Evolutionary conservation across 2,797 vertebrate genomes (phyloP).

Genomic region (Pseudomugil tenellus): DNA sequence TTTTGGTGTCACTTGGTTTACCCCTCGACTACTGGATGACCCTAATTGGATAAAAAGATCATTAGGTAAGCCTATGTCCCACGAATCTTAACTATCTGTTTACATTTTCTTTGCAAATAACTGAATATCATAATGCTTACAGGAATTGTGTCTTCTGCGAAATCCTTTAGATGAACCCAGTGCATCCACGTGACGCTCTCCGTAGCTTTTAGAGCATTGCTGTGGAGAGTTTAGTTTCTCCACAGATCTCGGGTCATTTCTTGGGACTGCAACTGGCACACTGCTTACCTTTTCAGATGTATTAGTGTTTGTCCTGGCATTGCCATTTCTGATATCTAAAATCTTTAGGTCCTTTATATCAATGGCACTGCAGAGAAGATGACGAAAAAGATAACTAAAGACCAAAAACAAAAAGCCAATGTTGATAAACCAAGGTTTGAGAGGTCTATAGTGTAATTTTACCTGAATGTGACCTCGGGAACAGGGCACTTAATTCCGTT

Average conservation of each 20-base stretch:
- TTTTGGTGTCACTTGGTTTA: conserved; percentile 93
- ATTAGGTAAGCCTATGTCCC: background rate
- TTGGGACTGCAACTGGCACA: conserved; percentile 87
- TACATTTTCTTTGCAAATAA: background rate
- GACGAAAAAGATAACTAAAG: background rate
- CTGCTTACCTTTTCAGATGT: conserved; percentile 73
- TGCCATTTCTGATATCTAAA: conserved; percentile 86
- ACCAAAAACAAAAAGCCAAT: background rate
- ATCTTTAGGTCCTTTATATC: conserved; percentile 98
- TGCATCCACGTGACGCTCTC: conserved; percentile 88
- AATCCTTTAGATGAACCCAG: conserved; percentile 90
- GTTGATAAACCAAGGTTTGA: background rate
- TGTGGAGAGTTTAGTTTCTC: conserved; percentile 81
- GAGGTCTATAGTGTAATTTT: conserved; percentile 21
- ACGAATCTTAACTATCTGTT: background rate
- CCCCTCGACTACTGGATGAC: conserved; percentile 94
- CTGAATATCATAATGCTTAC: conserved; percentile 63
- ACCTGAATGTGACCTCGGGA: conserved; percentile 99
- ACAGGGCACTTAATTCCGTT: conserved; percentile 97
- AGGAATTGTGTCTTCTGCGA: conserved; percentile 94
- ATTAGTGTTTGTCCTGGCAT: conserved; percentile 40
- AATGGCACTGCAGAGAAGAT: conserved; percentile 85
- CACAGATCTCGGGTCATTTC: conserved; percentile 77
- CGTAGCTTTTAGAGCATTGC: conserved; percentile 93
- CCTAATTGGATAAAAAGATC: conserved; percentile 74